These are phyloP conservation scores for Drosophila equinoxialis DNA, from an alignment of 1,140 invertebrate species.

Conservation along the genomic window DNA sequence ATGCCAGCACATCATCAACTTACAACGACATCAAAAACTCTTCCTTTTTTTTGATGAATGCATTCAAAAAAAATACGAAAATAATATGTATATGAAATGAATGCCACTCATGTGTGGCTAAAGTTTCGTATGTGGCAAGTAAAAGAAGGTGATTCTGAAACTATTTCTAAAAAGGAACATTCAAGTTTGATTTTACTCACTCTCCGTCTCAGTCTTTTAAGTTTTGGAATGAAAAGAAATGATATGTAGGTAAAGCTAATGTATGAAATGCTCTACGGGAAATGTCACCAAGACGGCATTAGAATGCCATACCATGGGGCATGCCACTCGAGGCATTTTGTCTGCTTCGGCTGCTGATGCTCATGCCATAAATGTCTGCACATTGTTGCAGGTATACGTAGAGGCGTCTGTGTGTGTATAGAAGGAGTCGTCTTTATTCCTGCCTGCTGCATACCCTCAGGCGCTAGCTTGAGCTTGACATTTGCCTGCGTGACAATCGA, in stretches of 20 bases:
- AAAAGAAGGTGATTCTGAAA: not conserved
- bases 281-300: constrained; percentile 67
- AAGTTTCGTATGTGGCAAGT: not conserved
- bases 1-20: constrained; percentile 45
- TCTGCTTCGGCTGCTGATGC: constrained; percentile 45
- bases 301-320: constrained; percentile 46
- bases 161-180: not conserved
- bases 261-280: constrained; percentile 59
- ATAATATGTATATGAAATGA: not conserved
- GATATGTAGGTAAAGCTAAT: constrained; percentile 67
- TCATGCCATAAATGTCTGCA: constrained; percentile 73
- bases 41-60: constrained; percentile 11
- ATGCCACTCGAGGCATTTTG: constrained; percentile 70
- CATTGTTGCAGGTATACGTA: constrained; percentile 61
- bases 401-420: not conserved
- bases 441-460: constrained; percentile 22
- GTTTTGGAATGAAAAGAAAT: constrained; percentile 44
- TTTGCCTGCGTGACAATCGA: constrained; percentile 56
- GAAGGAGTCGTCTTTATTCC: constrained; percentile 1
- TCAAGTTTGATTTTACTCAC: constrained; percentile 1
- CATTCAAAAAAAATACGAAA: constrained; percentile 26
- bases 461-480: constrained; percentile 54
- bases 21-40: constrained; percentile 31
- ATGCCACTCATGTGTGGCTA: not conserved
- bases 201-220: constrained; percentile 10